A percentile compares a stretch with the other conserved stretches of the same genome.
Conservation (phyloP, 2,113 vertebrate species). For the Alouatta palliata region DNA sequence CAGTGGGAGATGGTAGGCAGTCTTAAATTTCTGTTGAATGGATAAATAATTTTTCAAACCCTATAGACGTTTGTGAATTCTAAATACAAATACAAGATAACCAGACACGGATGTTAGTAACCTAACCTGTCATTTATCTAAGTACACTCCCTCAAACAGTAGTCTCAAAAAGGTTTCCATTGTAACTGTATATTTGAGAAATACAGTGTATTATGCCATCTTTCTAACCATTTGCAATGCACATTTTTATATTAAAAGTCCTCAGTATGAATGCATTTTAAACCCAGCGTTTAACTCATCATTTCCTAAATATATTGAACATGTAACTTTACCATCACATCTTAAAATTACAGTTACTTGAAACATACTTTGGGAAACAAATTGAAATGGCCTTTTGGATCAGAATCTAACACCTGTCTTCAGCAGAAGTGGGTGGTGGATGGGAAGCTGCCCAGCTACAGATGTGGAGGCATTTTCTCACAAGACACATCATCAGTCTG, state of each 20-base stretch:
- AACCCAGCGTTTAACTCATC: neutral
- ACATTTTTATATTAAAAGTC: neutral
- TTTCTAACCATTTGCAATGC: neutral
- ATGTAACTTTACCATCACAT: neutral
- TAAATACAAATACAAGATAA: neutral
- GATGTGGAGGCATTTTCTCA: neutral
- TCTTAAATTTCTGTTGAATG: neutral
- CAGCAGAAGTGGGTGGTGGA: neutral
- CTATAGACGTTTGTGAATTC: neutral
- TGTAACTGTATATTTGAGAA: neutral
- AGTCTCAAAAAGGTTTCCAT: neutral
- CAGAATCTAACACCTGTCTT: neutral
- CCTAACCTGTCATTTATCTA: neutral
- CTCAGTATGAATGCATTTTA: neutral
- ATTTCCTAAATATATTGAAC: neutral
- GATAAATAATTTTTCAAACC: conserved; percentile 40
- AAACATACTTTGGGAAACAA: neutral
- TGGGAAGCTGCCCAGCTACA: neutral
- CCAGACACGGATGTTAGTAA: neutral
- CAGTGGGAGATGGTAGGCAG: neutral
- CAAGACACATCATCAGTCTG: neutral
- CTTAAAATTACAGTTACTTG: neutral
- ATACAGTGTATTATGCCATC: neutral
- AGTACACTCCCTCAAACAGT: neutral
- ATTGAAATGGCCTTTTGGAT: neutral